phyloP scores from a whole-genome alignment of 2,113 vertebrate species.

The Bubo blakistoni region DNA sequence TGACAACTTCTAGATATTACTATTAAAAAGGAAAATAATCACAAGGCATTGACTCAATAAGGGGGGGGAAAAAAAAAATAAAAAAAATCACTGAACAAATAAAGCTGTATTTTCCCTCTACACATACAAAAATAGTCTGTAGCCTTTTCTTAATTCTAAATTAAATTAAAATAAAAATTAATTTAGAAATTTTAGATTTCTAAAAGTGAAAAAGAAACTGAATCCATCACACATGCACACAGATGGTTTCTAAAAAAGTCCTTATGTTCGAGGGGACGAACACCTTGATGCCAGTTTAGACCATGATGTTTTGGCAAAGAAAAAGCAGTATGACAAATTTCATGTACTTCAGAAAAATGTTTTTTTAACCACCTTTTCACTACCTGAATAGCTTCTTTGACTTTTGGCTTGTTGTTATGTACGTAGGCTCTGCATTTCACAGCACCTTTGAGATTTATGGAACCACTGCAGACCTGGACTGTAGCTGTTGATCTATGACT shows the following conservation, averaged over 20 bases:
- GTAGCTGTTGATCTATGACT: conserved; percentile 71
- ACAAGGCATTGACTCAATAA: neutral
- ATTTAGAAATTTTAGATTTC: no score
- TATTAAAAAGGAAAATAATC: neutral
- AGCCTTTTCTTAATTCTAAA: neutral
- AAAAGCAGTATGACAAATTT: neutral
- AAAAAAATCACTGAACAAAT: neutral
- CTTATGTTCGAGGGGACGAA: neutral
- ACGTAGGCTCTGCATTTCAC: conserved; percentile 87
- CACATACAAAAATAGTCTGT: neutral
- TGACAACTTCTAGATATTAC: neutral
- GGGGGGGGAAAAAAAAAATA: neutral
- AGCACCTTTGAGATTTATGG: conserved; percentile 79
- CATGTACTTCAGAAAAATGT: rapidly evolving
- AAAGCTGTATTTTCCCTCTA: neutral
- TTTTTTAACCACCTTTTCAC: neutral
- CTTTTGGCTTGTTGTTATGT: conserved; percentile 87
- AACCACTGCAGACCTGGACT: conserved; percentile 81
- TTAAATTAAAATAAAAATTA: no score
- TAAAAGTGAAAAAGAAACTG: neutral
- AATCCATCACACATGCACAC: rapidly evolving
- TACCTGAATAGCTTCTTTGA: conserved; percentile 87
- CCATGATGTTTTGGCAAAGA: neutral
- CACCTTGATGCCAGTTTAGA: neutral
- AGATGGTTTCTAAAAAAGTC: neutral